Conservation (phyloP, 53 echinoderm and acorn worm species). For the Astropecten irregularis region DNA sequence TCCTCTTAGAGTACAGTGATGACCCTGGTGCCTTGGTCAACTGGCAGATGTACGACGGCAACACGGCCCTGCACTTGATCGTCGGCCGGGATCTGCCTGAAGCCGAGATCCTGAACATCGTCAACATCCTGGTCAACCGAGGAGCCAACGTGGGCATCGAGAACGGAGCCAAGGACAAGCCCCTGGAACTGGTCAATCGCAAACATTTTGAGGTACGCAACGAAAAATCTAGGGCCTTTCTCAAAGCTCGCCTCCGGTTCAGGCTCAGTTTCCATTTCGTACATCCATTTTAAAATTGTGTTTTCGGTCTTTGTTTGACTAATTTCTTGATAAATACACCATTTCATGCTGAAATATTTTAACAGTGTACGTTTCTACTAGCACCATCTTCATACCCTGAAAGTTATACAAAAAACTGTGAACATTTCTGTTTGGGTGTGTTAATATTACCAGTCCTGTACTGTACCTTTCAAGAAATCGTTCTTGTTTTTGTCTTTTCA, state of each 20-base stretch:
- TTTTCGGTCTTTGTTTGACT: no score
- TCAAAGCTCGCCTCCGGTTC: no score
- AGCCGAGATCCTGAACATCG: slow-evolving; percentile 46
- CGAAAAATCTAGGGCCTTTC: no score
- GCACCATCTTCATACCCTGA: no score
- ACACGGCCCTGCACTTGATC: slow-evolving; percentile 89
- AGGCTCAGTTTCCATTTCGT: no score
- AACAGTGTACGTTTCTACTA: no score
- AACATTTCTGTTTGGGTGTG: no score
- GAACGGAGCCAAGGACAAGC: slow-evolving; percentile 56
- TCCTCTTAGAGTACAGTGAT: slow-evolving; percentile 50
- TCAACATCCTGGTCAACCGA: slow-evolving; percentile 44
- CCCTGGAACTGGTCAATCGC: slow-evolving; percentile 39
- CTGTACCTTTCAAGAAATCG: not conserved
- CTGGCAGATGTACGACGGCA: slow-evolving; percentile 72
- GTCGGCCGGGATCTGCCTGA: slow-evolving; percentile 62
- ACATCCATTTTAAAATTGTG: no score
- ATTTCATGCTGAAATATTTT: no score
- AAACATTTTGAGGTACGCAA: slow-evolving; percentile 24
- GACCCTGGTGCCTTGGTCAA: slow-evolving; percentile 58
- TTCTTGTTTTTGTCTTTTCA: slow-evolving; percentile 5
- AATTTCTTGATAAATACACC: no score
- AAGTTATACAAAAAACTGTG: not conserved
- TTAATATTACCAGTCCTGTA: not conserved
- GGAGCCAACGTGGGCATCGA: slow-evolving; percentile 68